A percentile compares a stretch with the other conserved stretches of the same genome.
phyloP scores from a whole-genome alignment of 2,888 invertebrate genomes.

The Gari tellinella region DNA sequence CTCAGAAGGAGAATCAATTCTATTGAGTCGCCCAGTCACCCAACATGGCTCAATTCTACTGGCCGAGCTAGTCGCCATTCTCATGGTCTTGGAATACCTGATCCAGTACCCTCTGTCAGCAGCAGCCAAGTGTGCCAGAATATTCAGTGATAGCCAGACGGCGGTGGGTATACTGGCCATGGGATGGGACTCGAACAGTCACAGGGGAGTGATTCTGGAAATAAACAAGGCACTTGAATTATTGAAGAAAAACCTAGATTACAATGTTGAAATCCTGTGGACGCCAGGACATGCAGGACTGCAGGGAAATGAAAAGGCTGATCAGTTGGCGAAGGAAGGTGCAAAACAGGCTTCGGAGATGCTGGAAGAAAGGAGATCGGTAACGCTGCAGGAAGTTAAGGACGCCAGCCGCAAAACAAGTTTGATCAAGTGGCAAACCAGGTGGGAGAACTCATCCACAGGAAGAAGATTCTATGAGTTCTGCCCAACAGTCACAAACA shows the following conservation, averaged over 20 bases:
- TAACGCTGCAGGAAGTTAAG: not conserved
- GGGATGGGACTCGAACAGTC: not conserved
- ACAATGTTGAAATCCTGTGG: too few relatives aligned
- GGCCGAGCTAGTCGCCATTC: not conserved
- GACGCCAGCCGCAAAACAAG: not conserved
- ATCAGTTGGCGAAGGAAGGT: not conserved
- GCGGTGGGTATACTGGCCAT: not conserved
- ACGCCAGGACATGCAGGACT: not conserved
- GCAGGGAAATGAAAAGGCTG: not conserved
- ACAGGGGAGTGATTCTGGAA: not conserved
- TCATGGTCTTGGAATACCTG: not conserved
- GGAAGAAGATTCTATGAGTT: not conserved
- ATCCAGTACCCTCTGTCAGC: not conserved
- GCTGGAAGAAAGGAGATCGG: not conserved
- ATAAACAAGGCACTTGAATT: not conserved
- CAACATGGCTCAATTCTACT: not conserved
- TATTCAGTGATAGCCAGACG: not conserved
- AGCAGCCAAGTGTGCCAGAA: not conserved
- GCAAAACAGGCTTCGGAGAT: not conserved
- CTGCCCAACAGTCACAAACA: not conserved
- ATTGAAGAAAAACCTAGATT: too few relatives aligned
- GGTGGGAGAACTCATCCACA: not conserved
- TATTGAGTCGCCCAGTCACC: too few relatives aligned
- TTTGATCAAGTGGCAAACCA: not conserved
- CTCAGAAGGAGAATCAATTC: too few relatives aligned